Conservation (phyloP, 2,113 vertebrate genomes). For the Himantopus leucocephalus region DNA sequence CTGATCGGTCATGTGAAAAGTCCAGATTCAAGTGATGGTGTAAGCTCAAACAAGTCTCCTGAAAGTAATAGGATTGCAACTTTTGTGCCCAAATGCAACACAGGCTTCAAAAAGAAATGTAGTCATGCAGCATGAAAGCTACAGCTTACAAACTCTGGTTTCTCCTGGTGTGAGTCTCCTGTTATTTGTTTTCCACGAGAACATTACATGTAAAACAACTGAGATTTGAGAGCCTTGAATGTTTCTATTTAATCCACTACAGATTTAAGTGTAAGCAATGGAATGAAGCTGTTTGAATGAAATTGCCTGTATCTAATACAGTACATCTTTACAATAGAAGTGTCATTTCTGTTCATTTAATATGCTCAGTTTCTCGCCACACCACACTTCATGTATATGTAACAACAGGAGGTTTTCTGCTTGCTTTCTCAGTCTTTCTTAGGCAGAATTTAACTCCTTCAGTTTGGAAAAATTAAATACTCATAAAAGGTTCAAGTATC, state of each 20-base stretch:
- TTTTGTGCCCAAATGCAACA: neutral
- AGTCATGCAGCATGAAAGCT: neutral
- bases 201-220: neutral
- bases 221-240: neutral
- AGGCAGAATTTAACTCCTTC: neutral
- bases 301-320: constrained; percentile 32
- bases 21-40: neutral
- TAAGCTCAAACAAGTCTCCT: neutral
- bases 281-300: constrained; percentile 2
- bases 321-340: constrained; percentile 12
- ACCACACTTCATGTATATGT: neutral
- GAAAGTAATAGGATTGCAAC: neutral
- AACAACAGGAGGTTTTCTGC: neutral
- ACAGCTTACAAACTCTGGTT: neutral
- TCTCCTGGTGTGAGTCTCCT: neutral
- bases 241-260: neutral
- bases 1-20: neutral
- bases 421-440: neutral
- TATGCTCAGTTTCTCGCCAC: neutral
- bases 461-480: neutral
- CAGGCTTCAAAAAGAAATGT: neutral
- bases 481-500: neutral
- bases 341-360: constrained; percentile 7
- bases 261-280: neutral
- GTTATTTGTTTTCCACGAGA: neutral